These are phyloP conservation scores for Notolabrus celidotus DNA, from an alignment of 2,797 vertebrate species.

Conservation along the genomic window DNA sequence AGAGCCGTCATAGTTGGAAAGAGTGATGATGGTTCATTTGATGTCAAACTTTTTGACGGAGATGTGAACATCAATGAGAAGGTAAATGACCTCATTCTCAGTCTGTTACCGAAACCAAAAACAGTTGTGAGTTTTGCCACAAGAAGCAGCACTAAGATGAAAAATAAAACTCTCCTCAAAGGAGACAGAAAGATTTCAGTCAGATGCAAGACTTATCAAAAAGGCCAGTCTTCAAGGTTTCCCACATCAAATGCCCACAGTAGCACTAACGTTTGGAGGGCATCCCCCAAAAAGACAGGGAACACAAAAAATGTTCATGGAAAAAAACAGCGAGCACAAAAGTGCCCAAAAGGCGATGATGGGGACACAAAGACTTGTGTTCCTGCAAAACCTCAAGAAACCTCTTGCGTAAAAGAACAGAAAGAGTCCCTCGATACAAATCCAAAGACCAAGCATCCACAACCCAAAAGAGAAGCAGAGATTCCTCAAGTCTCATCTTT, in stretches of 20 bases:
- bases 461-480: neutral
- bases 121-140: neutral
- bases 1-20: constrained; percentile 83
- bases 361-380: constrained; percentile 4
- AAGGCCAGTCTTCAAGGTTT: neutral
- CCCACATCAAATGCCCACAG: neutral
- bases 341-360: constrained; percentile 7
- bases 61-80: constrained; percentile 86
- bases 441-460: neutral
- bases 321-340: constrained; percentile 20
- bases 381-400: constrained; percentile 11
- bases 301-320: constrained; percentile 1
- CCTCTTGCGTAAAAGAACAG: neutral
- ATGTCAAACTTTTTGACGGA: constrained; percentile 90
- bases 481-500: constrained; percentile 72
- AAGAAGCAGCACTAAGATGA: neutral
- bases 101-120: constrained; percentile 38
- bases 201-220: neutral
- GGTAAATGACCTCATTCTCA: constrained; percentile 82
- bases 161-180: neutral
- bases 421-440: neutral
- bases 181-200: neutral
- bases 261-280: neutral
- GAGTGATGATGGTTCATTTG: constrained; percentile 85
- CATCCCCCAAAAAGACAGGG: constrained; percentile 30